Evolutionary conservation across 1,140 invertebrate genomes (phyloP), one percentile per base, ranked within the genome.

Genomic region (Paracyclopina nana): DNA sequence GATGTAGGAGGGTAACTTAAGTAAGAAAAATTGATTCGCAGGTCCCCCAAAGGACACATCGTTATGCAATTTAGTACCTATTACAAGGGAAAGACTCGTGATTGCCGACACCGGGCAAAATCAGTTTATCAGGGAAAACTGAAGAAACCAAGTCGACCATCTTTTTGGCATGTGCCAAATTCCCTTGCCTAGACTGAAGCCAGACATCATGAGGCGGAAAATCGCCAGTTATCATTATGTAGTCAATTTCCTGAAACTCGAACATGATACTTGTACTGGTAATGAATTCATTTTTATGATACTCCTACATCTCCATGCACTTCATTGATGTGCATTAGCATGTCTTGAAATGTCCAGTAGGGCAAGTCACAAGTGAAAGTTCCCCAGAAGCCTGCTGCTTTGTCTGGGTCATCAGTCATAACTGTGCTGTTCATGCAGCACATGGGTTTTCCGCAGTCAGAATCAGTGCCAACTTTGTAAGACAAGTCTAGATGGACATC

Each of bases 41-140:
- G 2, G 55, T 5, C 12, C 31, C 22, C 14, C 24, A 40, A 8
- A 5, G 4, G 9, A 48, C 45, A 66, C 14, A 31, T 14, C 8
- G 20, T 20, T 9, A 16, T 9, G 2, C 34, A 38, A 16, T 9
- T 3, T 38, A 71, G 73, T 68, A 84, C 79, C 77, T 72, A 65
- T 91, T 87, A 4, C 82, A 68, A 3, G 86, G 86, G 64, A 82
- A 74, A 31, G 81, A 71, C 65, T 94, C 87, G 57, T 94, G 87
- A 61, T 94, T 94, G 38, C 85, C 86, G 38, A 92, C 63, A 42
- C 76, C 70, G 2, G 79, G 74, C 60, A 75, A 77, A 1, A 91
- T 68, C 1, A 71, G 66, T 22, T 71, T 74, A 41, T 76, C 66
- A 1, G 71, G 68, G 54, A 84, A 78, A 25, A 69, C 69, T 28